phyloP scores from a whole-genome alignment of 2,797 vertebrate species.

The Falco rusticolus region DNA sequence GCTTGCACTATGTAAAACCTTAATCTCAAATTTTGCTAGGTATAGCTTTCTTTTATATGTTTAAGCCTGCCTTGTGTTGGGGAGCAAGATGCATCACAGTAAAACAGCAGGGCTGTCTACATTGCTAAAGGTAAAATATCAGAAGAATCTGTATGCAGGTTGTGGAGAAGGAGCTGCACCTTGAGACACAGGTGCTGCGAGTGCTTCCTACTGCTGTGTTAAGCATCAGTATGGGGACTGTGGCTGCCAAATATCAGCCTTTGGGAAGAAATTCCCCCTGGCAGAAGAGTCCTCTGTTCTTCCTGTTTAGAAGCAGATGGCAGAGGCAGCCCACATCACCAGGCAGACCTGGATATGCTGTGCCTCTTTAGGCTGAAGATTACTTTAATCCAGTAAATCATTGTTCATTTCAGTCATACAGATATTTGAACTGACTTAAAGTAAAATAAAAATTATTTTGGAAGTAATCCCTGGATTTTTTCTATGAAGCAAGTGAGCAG shows the following conservation, averaged over 20 bases:
- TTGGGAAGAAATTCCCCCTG: conserved; percentile 39
- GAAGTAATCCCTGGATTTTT: not conserved
- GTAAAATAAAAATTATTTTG: not conserved
- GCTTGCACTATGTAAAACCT: not conserved
- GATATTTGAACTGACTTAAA: not conserved
- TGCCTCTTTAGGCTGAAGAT: not conserved
- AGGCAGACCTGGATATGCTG: not conserved
- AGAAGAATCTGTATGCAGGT: not conserved
- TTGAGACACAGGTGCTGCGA: not conserved
- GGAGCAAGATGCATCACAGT: not conserved
- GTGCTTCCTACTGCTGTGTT: not conserved
- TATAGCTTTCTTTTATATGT: not conserved
- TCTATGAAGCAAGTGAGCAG: not conserved
- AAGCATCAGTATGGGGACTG: not conserved
- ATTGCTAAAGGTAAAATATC: not conserved
- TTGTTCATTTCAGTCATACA: not conserved
- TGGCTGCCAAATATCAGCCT: not conserved
- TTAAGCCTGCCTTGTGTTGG: not conserved
- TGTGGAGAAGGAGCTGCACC: not conserved
- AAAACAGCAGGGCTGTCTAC: not conserved
- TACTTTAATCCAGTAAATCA: not conserved
- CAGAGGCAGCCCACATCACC: not conserved
- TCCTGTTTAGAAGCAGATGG: conserved; percentile 20
- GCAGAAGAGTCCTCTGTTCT: not conserved
- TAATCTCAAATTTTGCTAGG: not conserved